These are phyloP conservation scores for Meiosimyza decipiens DNA, from an alignment of 2,888 invertebrate species.

Conservation along the genomic window DNA sequence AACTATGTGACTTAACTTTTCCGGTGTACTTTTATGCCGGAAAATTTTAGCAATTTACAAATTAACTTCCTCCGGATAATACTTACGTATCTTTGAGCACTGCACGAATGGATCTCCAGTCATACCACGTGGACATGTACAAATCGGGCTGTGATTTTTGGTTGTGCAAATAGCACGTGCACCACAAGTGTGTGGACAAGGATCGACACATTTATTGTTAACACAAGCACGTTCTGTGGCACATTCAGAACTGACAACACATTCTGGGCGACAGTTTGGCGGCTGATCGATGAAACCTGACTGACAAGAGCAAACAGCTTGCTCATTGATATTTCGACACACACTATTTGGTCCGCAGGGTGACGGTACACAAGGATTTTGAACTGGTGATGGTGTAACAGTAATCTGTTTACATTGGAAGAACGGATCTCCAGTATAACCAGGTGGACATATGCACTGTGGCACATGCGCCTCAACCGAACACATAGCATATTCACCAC, in stretches of 20 bases:
- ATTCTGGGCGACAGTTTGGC: slow-evolving; percentile 85
- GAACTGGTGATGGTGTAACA: slow-evolving; percentile 61
- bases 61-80: not conserved
- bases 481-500: slow-evolving; percentile 84
- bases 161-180: slow-evolving; percentile 84
- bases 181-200: slow-evolving; percentile 90
- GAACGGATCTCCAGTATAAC: slow-evolving; percentile 85
- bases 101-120: slow-evolving; percentile 88
- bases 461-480: slow-evolving; percentile 83
- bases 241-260: slow-evolving; percentile 89
- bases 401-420: slow-evolving; percentile 76
- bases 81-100: slow-evolving; percentile 78
- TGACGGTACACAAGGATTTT: slow-evolving; percentile 83
- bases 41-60: not conserved
- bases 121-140: slow-evolving; percentile 85
- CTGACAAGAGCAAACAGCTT: slow-evolving; percentile 87
- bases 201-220: slow-evolving; percentile 87
- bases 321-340: slow-evolving; percentile 81
- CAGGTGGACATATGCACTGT: slow-evolving; percentile 79
- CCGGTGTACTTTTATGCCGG: no score
- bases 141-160: slow-evolving; percentile 88
- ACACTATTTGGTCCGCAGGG: slow-evolving; percentile 91
- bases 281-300: slow-evolving; percentile 83
- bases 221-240: slow-evolving; percentile 83
- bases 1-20: no score